Conservation (phyloP, 2,113 vertebrate species). For the Anthoscopus minutus region DNA sequence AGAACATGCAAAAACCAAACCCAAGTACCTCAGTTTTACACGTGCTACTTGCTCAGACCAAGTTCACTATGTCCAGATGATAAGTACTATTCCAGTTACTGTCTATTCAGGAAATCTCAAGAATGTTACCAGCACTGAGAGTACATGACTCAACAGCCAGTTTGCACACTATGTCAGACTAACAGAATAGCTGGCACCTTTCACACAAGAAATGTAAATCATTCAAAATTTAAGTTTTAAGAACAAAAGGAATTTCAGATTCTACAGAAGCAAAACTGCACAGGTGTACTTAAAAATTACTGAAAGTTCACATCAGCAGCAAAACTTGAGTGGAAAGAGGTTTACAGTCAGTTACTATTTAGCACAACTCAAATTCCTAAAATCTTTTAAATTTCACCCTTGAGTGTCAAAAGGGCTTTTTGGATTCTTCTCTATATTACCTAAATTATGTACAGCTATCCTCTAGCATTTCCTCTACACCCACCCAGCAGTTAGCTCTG, state of each 20-base stretch:
- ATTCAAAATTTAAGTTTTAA: not conserved
- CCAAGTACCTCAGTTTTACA: not conserved
- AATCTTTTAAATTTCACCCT: not conserved
- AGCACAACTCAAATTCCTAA: not conserved
- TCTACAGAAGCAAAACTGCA: not conserved
- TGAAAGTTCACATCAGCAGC: not conserved
- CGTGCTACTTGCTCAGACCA: fast-evolving
- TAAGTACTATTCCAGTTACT: not conserved
- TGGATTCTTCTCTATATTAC: not conserved
- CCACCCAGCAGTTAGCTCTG: not conserved
- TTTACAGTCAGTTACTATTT: not conserved
- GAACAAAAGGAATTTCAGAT: not conserved
- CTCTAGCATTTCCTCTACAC: not conserved
- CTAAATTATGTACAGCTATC: not conserved
- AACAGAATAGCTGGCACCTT: not conserved
- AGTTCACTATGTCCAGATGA: not conserved
- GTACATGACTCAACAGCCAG: not conserved
- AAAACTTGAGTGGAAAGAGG: not conserved
- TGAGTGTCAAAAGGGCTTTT: not conserved
- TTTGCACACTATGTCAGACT: not conserved
- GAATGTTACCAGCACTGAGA: not conserved
- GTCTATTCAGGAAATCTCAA: not conserved
- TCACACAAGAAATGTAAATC: not conserved
- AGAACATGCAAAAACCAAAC: not conserved
- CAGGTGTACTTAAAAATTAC: not conserved